Conservation (phyloP, 1,140 invertebrate genomes). For the Drosophila sproati region DNA sequence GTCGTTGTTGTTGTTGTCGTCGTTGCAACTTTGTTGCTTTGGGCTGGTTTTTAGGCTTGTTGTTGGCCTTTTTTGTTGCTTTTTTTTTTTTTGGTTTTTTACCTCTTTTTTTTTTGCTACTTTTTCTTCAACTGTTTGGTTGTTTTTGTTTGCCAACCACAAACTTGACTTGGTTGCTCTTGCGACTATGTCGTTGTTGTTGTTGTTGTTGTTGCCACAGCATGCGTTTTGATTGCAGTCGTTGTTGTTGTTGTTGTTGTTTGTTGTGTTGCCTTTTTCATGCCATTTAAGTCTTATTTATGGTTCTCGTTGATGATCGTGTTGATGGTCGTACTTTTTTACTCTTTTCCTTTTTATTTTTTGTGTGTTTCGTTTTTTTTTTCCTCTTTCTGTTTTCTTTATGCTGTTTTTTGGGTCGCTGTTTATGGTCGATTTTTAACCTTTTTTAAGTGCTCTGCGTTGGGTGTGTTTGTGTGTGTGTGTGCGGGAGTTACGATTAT, state of each 20-base stretch:
- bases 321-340: constrained; percentile 71
- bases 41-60: constrained; percentile 21
- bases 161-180: constrained; percentile 27
- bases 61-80: constrained; percentile 23
- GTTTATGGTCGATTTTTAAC: constrained; percentile 59
- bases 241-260: constrained; percentile 40
- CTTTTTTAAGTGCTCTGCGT: constrained; percentile 26
- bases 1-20: constrained; percentile 42
- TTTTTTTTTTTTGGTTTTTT: constrained; percentile 33
- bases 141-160: constrained; percentile 22
- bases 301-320: constrained; percentile 81
- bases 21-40: constrained; percentile 66
- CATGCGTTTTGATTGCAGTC: constrained; percentile 75
- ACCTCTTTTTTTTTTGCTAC: constrained; percentile 35
- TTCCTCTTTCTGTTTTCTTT: constrained; percentile 3
- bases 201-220: constrained; percentile 66
- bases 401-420: constrained; percentile 44
- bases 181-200: constrained; percentile 26
- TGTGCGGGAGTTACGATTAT: constrained; percentile 18
- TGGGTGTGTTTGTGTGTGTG: not conserved
- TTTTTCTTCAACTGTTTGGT: constrained; percentile 37
- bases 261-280: constrained; percentile 58
- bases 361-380: constrained; percentile 7
- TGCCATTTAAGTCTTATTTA: constrained; percentile 82
- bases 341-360: constrained; percentile 20